Percentiles rank a stretch among this genome's conserved stretches.
Evolutionary conservation across 2,797 vertebrate species (phyloP).

Genomic region (Rhynchonycteris naso): DNA sequence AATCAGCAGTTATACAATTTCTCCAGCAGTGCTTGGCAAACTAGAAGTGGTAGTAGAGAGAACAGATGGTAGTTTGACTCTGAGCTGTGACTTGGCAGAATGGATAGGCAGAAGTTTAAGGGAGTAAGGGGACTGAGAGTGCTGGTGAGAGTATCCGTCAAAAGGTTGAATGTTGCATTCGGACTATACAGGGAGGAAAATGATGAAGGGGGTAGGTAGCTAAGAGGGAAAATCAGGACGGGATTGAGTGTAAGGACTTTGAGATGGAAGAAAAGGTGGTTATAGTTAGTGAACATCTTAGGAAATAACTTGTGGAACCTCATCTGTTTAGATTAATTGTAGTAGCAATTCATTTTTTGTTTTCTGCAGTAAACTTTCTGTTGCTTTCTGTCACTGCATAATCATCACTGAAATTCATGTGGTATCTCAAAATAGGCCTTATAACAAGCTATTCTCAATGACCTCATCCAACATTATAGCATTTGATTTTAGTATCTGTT

Average conservation of each 20-base stretch:
- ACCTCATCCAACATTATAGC: slow-evolving; percentile 75
- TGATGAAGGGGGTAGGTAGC: not conserved
- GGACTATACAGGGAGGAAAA: not conserved
- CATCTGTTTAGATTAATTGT: slow-evolving; percentile 48
- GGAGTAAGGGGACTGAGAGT: slow-evolving; percentile 7
- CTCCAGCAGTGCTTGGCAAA: slow-evolving; percentile 52
- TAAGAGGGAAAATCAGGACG: not conserved
- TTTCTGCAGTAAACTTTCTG: slow-evolving; percentile 51
- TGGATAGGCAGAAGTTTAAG: slow-evolving; percentile 57
- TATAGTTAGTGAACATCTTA: not conserved
- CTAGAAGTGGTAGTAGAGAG: slow-evolving; percentile 52
- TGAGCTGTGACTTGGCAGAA: slow-evolving; percentile 54
- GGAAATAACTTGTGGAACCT: slow-evolving; percentile 24
- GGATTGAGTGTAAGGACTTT: not conserved
- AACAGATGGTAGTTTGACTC: slow-evolving; percentile 57
- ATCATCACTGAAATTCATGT: slow-evolving; percentile 70
- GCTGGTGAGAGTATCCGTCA: not conserved
- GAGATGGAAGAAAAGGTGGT: not conserved
- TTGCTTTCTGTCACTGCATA: slow-evolving; percentile 63
- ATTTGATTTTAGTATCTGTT: slow-evolving; percentile 77
- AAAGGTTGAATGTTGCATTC: not conserved
- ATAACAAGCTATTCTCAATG: slow-evolving; percentile 71
- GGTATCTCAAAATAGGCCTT: slow-evolving; percentile 73
- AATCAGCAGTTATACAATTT: slow-evolving; percentile 57
- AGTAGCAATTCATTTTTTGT: slow-evolving; percentile 55